A percentile compares a stretch with the other conserved stretches of the same genome.
Evolutionary conservation across 2,797 vertebrate genomes (phyloP).

Genomic region (Alfaro cultratus): DNA sequence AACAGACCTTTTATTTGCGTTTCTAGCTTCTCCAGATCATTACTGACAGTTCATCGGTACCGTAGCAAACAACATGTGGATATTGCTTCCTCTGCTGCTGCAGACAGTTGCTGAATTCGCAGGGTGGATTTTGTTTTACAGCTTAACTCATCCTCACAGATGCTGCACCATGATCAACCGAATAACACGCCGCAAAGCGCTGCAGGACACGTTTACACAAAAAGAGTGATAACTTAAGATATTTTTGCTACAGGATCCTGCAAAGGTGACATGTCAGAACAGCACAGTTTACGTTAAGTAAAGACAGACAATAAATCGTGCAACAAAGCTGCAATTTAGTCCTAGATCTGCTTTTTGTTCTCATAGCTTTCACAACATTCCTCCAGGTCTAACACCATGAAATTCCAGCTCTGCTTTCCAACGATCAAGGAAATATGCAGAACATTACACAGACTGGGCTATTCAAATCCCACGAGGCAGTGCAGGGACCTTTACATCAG

Average conservation of each 20-base stretch:
- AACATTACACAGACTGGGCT: constrained; percentile 11
- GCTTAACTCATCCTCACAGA: constrained; percentile 49
- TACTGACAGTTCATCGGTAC: constrained; percentile 29
- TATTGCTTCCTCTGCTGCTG: constrained; percentile 15
- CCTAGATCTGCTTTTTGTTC: constrained; percentile 38
- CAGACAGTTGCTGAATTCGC: constrained; percentile 27
- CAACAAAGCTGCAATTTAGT: constrained; percentile 17
- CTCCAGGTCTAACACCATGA: constrained; percentile 14
- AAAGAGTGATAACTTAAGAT: constrained; percentile 11
- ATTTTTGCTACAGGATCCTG: constrained; percentile 5
- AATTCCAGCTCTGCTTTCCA: constrained; percentile 20
- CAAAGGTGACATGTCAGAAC: constrained; percentile 9
- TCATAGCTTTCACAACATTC: constrained; percentile 19
- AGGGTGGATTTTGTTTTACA: constrained; percentile 32
- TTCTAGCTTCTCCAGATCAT: constrained; percentile 20
- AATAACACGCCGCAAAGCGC: constrained; percentile 17
- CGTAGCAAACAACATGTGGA: constrained; percentile 2
- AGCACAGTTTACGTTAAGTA: constrained; percentile 6
- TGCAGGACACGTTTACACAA: constrained; percentile 10
- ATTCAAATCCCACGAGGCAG: neutral
- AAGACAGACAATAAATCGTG: constrained; percentile 18
- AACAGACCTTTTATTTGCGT: constrained; percentile 16
- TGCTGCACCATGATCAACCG: constrained; percentile 38
- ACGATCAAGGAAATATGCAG: constrained; percentile 22
- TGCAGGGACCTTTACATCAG: neutral